Base-by-base conservation (phyloP, 2,797 vertebrate species). In the Characodon lateralis region DNA sequence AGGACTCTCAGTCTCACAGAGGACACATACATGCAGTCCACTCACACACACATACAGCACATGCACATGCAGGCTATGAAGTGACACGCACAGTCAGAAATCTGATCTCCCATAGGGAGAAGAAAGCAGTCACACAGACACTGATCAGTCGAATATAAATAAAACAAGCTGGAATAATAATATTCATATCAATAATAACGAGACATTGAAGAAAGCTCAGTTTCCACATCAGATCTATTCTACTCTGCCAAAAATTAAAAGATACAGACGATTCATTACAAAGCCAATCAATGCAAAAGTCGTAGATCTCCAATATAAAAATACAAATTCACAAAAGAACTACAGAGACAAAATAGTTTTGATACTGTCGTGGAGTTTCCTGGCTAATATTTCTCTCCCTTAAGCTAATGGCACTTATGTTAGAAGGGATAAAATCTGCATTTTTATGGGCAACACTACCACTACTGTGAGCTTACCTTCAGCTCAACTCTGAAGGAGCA, bases 241-340 rank as follows among this genome's bases (percentile, higher is more conserved):
- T 82, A 91, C 70, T 85, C 90, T 90, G 83, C 85, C 88, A 86
- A 89, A 89, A 85, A 79, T 80, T n/a, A 81, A 83, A 92, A 91
- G 86, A 88, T 86, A 94, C 90, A 88, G 90, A 95, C 84, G 72
- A 81, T 89, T 94, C 90, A 85, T 95, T 95, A 96, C 94, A 95
- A 96, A 96, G 94, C 94, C 93, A 86, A 91, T 95, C 92, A 73
- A 94, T 95, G 94, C 94, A 95, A 95, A 95, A 94, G 88, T 93
- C 93, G 89, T 89, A 95, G 93, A 90, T 93, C 89, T 95, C 93
- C 91, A 94, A 96, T 96, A 96, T 96, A 96, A 96, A 96, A 96
- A 96, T 96, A 96, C 95, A 95, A 96, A 96, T 95, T 93, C 95
- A 95, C 95, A 94, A 95, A 96, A 95, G 94, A 95, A 95, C 92